Evolutionary conservation across 2,888 invertebrate genomes (phyloP), one percentile per base, ranked within the genome.

Genomic region (Xanthia icteritia): DNA sequence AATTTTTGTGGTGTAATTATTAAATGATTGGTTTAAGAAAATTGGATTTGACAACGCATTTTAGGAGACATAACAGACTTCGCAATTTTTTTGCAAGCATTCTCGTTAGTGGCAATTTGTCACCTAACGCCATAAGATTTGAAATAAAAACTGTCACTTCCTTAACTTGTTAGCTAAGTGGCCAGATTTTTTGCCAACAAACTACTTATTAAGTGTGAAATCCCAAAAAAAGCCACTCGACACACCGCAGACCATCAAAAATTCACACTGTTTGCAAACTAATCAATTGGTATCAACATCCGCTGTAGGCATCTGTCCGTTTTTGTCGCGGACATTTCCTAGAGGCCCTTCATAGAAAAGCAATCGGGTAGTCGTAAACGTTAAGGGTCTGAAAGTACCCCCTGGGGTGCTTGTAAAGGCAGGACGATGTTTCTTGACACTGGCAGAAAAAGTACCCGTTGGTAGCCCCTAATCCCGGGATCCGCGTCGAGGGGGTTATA

Each of bases 291-390:
- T 91, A 91, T 91, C 90, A 90, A 91, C 93, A 92, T 95, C 95
- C 95, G 92, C 79, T 86, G 91, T 87, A 82, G 91, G 87, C 95
- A 96, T 94, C 94, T 95, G 96, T 92, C 92, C 92, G 92, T 94
- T 95, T 94, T 94, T 95, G 94, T 91, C 93, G 90, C 92, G 92
- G 92, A 91, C 92, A 91, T 94, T 92, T 92, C 92, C 89, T 90
- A 89, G 90, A 92, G 94, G 91, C 94, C 96, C 96, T 96, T 96
- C 96, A 96, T 96, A 95, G 96, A 96, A 96, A 96, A 97, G 97
- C 97, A 97, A 97, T 97, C 97, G 97, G 96, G 96, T 96, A 96
- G 97, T 97, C 97, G 97, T 97, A 97, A 97, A 97, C 96, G 97
- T 97, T 97, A 97, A 96, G 96, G 97, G 96, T 94, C 95, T 92